A percentile compares a stretch with the other conserved stretches of the same genome.
phyloP scores from a whole-genome alignment of 2,888 invertebrate genomes.

The Yponomeuta cagnagella region DNA sequence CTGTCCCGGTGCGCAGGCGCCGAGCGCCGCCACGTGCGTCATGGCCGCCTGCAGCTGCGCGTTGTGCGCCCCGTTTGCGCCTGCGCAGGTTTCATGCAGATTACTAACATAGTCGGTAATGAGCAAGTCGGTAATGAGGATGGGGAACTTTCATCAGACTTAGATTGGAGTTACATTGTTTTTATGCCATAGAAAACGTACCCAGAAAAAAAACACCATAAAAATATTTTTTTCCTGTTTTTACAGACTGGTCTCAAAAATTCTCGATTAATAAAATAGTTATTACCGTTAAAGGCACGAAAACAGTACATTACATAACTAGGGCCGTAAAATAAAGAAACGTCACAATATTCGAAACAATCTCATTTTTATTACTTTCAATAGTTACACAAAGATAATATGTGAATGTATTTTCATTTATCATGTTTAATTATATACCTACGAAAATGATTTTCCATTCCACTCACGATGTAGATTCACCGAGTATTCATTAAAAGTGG shows the following conservation, averaged over 20 bases:
- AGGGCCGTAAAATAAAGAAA: conserved; percentile 17
- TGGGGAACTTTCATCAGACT: too few relatives aligned
- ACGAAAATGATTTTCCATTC: not conserved
- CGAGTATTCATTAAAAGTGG: not conserved
- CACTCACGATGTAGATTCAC: not conserved
- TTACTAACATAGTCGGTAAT: not conserved
- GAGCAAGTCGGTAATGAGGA: conserved; percentile 2
- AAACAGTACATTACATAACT: too few relatives aligned
- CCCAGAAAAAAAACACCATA: too few relatives aligned
- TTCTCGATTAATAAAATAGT: too few relatives aligned
- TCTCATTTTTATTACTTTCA: conserved; percentile 55
- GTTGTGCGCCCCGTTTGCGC: conserved; percentile 56
- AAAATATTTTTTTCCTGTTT: too few relatives aligned
- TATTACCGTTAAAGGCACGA: too few relatives aligned
- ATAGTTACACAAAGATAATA: conserved; percentile 46
- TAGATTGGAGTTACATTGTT: too few relatives aligned
- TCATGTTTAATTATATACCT: not conserved
- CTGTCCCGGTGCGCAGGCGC: conserved; percentile 42
- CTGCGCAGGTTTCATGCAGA: conserved; percentile 26
- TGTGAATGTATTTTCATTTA: conserved; percentile 1
- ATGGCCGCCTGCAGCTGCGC: conserved; percentile 65
- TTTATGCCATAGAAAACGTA: too few relatives aligned
- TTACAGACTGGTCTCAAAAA: too few relatives aligned
- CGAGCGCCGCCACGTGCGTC: conserved; percentile 66
- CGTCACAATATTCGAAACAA: conserved; percentile 55